phyloP scores from a whole-genome alignment of 2,797 vertebrate species.

The Tarsius wallacei region DNA sequence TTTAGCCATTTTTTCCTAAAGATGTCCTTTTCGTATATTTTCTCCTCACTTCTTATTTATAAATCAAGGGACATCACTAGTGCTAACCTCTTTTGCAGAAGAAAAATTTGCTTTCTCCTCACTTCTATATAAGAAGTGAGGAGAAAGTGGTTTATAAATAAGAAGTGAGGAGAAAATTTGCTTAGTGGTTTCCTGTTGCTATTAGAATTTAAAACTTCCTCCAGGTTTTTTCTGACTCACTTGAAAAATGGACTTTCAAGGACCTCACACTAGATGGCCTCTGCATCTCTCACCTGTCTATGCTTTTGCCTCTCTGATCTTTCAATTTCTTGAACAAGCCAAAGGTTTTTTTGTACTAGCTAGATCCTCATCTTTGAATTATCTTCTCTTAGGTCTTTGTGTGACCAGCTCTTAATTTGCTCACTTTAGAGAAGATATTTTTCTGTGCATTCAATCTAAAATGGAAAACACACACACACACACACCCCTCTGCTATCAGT shows the following conservation, averaged over 20 bases:
- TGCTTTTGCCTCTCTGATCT: neutral
- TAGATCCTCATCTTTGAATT: neutral
- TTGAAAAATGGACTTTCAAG: neutral
- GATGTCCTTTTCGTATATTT: neutral
- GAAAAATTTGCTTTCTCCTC: too few relatives aligned
- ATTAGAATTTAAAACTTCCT: neutral
- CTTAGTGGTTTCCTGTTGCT: neutral
- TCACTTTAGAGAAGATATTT: neutral
- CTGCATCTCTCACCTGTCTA: neutral
- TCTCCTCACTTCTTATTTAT: neutral
- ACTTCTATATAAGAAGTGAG: too few relatives aligned
- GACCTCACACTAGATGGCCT: accelerated
- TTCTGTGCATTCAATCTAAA: neutral
- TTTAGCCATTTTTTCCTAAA: neutral
- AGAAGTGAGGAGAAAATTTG: too few relatives aligned
- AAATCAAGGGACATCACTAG: neutral
- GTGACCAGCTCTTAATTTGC: neutral
- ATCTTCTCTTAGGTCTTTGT: neutral
- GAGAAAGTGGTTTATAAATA: too few relatives aligned
- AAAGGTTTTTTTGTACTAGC: neutral
- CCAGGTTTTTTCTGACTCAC: neutral
- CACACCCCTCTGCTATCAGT: neutral
- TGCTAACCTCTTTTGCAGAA: neutral
- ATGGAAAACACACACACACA: neutral
- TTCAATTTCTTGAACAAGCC: neutral